phyloP scores from a whole-genome alignment of 2,888 invertebrate species.

The Pollenia labialis region DNA sequence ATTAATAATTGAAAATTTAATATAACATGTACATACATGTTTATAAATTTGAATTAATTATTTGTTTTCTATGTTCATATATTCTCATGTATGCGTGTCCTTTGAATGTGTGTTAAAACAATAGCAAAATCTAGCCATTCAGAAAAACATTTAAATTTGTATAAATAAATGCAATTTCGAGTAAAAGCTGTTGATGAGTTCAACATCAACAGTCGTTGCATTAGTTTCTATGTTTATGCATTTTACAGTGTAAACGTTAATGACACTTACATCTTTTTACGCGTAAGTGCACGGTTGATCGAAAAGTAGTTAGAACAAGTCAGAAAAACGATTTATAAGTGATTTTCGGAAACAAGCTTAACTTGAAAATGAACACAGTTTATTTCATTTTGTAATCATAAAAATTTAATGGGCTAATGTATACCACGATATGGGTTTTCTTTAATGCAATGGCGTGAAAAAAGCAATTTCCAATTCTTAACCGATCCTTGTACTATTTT shows the following conservation, averaged over 20 bases:
- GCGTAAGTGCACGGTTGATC: neutral
- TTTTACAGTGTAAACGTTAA: neutral
- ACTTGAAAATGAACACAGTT: too few species aligned
- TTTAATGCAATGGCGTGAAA: too few species aligned
- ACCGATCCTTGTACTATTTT: too few species aligned
- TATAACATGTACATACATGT: constrained; percentile 8
- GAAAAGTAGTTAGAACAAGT: neutral
- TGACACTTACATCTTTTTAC: neutral
- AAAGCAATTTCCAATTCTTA: too few species aligned
- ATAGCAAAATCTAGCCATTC: too few species aligned
- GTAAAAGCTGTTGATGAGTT: constrained; percentile 47
- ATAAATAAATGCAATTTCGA: neutral
- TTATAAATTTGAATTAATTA: constrained; percentile 1
- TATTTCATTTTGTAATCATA: too few species aligned
- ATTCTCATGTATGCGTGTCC: neutral
- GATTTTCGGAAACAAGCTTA: too few species aligned
- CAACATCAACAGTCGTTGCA: constrained; percentile 19
- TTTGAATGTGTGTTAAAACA: too few species aligned
- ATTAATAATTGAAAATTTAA: constrained; percentile 54
- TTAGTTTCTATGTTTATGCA: neutral
- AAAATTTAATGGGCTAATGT: too few species aligned
- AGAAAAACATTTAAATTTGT: neutral
- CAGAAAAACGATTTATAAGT: too few species aligned
- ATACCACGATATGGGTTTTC: too few species aligned
- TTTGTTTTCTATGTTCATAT: neutral